These are phyloP conservation scores for Andrena hattorfiana DNA, from an alignment of 2,888 invertebrate genomes.

Conservation along the genomic window DNA sequence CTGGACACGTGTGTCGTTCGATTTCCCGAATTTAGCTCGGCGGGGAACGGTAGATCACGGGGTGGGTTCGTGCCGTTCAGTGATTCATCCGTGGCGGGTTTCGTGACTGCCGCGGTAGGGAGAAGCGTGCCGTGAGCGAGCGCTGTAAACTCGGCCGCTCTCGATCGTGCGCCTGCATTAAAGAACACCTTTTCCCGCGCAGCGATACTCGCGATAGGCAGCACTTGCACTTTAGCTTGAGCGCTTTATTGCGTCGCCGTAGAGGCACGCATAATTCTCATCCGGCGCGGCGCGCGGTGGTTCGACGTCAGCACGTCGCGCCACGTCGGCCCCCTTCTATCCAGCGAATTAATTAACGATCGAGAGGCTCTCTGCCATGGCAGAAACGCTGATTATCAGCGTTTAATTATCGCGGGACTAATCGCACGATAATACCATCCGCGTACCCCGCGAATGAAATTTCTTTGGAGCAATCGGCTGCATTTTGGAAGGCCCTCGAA, in stretches of 20 bases:
- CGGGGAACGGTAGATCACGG: slow-evolving; percentile 32
- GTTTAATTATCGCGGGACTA: slow-evolving; percentile 60
- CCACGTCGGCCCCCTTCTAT: neutral
- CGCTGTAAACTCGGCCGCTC: slow-evolving; percentile 73
- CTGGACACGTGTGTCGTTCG: slow-evolving; percentile 46
- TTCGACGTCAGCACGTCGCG: slow-evolving; percentile 25
- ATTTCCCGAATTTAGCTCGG: slow-evolving; percentile 36
- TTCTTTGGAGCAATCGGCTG: slow-evolving; percentile 23
- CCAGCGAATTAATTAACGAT: slow-evolving; percentile 64
- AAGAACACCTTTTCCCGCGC: slow-evolving; percentile 64
- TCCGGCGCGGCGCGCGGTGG: slow-evolving; percentile 2
- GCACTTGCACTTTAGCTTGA: slow-evolving; percentile 36
- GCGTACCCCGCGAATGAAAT: slow-evolving; percentile 8
- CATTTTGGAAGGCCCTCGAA: neutral
- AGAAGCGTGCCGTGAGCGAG: slow-evolving; percentile 72
- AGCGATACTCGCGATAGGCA: slow-evolving; percentile 43
- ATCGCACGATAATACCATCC: slow-evolving; percentile 30
- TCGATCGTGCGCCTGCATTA: slow-evolving; percentile 69
- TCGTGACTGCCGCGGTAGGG: slow-evolving; percentile 74
- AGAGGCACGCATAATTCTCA: slow-evolving; percentile 64
- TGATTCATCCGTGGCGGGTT: slow-evolving; percentile 76
- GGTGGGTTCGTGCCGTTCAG: slow-evolving; percentile 70
- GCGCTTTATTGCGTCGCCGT: slow-evolving; percentile 65
- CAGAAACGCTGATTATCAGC: slow-evolving; percentile 57
- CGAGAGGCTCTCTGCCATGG: slow-evolving; percentile 14